phyloP scores from a whole-genome alignment of 2,113 vertebrate species.

The Ochotona princeps region DNA sequence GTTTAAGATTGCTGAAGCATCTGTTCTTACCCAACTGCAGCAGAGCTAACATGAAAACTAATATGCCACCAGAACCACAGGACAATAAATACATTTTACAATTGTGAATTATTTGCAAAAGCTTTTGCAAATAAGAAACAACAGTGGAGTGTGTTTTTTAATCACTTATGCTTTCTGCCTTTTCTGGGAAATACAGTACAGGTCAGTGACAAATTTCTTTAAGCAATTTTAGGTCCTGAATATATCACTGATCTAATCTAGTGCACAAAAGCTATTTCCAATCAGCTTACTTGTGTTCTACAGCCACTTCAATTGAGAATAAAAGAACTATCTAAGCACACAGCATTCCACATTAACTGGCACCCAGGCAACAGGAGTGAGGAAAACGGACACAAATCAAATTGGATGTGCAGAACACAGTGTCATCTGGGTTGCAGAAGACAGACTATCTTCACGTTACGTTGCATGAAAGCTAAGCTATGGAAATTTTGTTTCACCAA shows the following conservation, averaged over 20 bases:
- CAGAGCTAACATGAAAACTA: conserved; percentile 14
- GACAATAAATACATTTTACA: background rate
- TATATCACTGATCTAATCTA: conserved; percentile 27
- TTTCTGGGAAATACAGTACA: conserved; percentile 37
- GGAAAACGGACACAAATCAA: conserved; percentile 48
- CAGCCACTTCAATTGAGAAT: conserved; percentile 3
- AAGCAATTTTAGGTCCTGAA: background rate
- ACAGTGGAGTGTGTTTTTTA: background rate
- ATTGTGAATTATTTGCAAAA: conserved; percentile 33
- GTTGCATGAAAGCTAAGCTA: background rate
- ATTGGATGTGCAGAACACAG: conserved; percentile 41
- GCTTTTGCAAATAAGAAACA: conserved; percentile 11
- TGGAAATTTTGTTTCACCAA: background rate
- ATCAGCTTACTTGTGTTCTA: conserved; percentile 27
- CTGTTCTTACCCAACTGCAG: background rate
- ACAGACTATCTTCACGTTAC: background rate
- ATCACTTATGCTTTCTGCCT: background rate
- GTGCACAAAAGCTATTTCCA: conserved; percentile 13
- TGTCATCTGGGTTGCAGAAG: background rate
- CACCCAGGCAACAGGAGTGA: conserved; percentile 24
- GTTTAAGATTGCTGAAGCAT: background rate
- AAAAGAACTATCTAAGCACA: background rate
- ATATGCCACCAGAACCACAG: background rate
- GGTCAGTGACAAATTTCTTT: background rate
- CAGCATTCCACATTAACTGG: background rate